A percentile compares a stretch with the other conserved stretches of the same genome.
These are phyloP conservation scores for Exaiptasia diaphana DNA, from an alignment of 64 coral and sea anemone genomes.

Conservation along the genomic window DNA sequence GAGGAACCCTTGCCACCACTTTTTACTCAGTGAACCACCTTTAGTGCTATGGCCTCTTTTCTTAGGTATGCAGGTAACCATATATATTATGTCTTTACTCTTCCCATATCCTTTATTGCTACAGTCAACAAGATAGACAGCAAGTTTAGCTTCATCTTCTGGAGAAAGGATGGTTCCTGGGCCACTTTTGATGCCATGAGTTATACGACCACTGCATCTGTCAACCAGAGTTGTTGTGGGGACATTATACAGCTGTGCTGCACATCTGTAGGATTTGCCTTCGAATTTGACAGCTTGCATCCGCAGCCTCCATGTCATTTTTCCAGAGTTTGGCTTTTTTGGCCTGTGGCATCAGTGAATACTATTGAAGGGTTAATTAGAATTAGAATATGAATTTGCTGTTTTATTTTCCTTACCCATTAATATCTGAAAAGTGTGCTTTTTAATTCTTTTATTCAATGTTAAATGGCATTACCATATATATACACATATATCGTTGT, in stretches of 20 bases:
- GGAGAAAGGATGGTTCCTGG: not conserved
- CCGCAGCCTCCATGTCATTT: not conserved
- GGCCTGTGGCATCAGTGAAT: not conserved
- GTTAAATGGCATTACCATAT: not conserved
- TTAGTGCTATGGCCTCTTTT: not conserved
- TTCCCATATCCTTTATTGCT: not conserved
- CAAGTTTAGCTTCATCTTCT: not conserved
- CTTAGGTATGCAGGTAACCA: not conserved
- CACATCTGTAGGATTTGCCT: not conserved
- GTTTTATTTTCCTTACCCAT: no score
- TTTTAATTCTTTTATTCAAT: no score
- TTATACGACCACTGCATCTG: not conserved
- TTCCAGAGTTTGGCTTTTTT: not conserved
- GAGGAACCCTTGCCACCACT: not conserved
- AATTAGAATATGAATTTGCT: no score
- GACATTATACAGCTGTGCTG: not conserved
- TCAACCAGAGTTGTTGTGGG: not conserved
- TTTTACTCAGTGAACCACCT: not conserved
- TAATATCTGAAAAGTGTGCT: no score
- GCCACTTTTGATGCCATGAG: not conserved
- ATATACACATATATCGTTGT: not conserved
- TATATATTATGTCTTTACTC: not conserved
- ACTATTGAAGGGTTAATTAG: not conserved
- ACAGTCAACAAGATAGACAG: not conserved
- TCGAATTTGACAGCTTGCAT: not conserved